Conservation (phyloP, 2,888 invertebrate genomes). For the Meiosimyza decipiens region DNA sequence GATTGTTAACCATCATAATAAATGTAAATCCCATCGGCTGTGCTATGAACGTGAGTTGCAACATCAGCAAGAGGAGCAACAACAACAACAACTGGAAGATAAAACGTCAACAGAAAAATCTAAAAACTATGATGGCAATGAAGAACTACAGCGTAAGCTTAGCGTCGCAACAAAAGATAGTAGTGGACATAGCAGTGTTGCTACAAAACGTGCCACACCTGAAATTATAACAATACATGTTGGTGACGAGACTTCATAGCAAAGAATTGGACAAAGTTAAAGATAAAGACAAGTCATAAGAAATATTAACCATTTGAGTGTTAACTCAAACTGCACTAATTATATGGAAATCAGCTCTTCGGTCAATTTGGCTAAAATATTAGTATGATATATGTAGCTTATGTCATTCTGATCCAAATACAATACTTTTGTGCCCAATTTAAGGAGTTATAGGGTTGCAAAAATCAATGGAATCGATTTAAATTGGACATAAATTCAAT, state of each 20-base stretch:
- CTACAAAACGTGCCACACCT: slow-evolving; percentile 42
- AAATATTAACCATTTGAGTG: background rate
- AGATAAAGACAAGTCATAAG: background rate
- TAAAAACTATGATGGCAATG: slow-evolving; percentile 1
- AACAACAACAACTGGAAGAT: slow-evolving; percentile 1
- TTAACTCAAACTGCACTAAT: background rate
- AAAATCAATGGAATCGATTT: no score
- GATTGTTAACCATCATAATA: slow-evolving; percentile 83
- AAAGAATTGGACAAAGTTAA: background rate
- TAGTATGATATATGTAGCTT: no score
- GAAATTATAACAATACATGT: slow-evolving; percentile 62
- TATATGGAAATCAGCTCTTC: no score
- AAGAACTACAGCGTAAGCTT: slow-evolving; percentile 18
- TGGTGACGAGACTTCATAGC: slow-evolving; percentile 54
- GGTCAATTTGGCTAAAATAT: no score
- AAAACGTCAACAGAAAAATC: no score
- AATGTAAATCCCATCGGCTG: slow-evolving; percentile 80
- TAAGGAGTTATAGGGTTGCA: no score
- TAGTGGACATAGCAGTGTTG: background rate
- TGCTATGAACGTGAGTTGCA: slow-evolving; percentile 70
- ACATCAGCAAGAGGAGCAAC: slow-evolving; percentile 26
- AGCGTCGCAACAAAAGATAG: background rate
- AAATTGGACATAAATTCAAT: no score
- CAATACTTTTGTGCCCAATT: no score
- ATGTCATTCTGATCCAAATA: no score